Percentiles rank a stretch among this genome's conserved stretches.
phyloP scores from a whole-genome alignment of 2,888 invertebrate genomes.

The Leptura quadrifasciata region DNA sequence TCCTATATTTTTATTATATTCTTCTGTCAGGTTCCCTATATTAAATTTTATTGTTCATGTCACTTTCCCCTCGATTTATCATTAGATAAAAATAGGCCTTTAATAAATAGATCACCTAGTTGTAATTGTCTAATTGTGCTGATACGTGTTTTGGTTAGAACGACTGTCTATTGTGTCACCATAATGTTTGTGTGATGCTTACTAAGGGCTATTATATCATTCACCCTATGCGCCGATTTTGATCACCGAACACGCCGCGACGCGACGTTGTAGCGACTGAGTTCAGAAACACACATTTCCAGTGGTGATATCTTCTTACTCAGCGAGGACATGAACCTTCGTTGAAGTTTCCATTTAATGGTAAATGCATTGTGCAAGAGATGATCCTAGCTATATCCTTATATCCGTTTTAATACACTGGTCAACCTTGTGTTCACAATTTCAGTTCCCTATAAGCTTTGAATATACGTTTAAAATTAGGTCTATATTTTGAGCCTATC shows the following conservation, averaged over 20 bases:
- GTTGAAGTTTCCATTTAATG: background rate
- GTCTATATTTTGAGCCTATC: too few species aligned
- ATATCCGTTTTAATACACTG: too few species aligned
- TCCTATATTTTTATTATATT: constrained; percentile 40
- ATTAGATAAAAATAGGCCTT: background rate
- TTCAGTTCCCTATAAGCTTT: too few species aligned
- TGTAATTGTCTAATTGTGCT: constrained; percentile 17
- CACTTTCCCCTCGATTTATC: background rate
- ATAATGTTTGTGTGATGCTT: constrained; percentile 34
- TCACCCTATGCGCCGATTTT: constrained; percentile 34
- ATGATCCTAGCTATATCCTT: background rate
- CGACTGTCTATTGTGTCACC: constrained; percentile 32
- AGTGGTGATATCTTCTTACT: background rate
- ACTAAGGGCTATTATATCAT: constrained; percentile 33
- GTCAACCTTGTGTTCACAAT: too few species aligned
- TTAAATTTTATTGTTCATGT: constrained; percentile 6
- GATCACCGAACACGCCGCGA: constrained; percentile 8
- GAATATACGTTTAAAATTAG: too few species aligned
- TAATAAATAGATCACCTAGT: background rate
- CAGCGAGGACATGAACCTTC: background rate
- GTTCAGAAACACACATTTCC: background rate
- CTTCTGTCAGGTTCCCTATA: background rate
- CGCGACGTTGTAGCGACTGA: background rate
- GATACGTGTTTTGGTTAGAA: constrained; percentile 32
- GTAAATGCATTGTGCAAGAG: background rate